These are phyloP conservation scores for Siderastrea radians DNA, from an alignment of 92 coral and sea anemone species.

Conservation along the genomic window DNA sequence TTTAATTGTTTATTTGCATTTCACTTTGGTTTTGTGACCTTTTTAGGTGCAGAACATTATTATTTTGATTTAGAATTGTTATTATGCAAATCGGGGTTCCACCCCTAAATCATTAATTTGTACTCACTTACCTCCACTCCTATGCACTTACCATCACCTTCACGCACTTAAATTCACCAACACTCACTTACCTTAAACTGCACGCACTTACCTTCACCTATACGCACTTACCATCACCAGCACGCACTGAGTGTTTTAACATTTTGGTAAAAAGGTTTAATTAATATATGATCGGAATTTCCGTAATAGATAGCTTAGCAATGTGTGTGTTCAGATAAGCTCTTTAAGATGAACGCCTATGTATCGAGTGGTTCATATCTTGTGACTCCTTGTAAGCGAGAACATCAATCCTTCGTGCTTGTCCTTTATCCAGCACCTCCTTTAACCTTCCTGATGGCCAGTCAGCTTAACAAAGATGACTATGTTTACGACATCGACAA, in stretches of 20 bases:
- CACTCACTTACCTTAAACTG: too few species aligned
- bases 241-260: not conserved
- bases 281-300: conserved; percentile 16
- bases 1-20: too few species aligned
- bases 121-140: too few species aligned
- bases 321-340: conserved; percentile 1
- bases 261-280: conserved; percentile 13
- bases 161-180: too few species aligned
- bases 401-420: conserved; percentile 9
- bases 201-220: too few species aligned
- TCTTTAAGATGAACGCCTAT: not conserved
- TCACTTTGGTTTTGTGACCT: too few species aligned
- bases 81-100: too few species aligned
- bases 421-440: conserved; percentile 23
- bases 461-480: conserved; percentile 8
- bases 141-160: too few species aligned
- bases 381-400: conserved; percentile 28
- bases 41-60: too few species aligned
- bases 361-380: conserved; percentile 19
- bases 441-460: conserved; percentile 17
- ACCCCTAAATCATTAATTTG: too few species aligned
- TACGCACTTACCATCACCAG: too few species aligned
- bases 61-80: too few species aligned
- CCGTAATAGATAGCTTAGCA: conserved; percentile 23
- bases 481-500: conserved; percentile 6